Percentiles rank a stretch among this genome's conserved stretches.
These are phyloP conservation scores for Nomada flava DNA, from an alignment of 2,888 invertebrate species.

Conservation along the genomic window DNA sequence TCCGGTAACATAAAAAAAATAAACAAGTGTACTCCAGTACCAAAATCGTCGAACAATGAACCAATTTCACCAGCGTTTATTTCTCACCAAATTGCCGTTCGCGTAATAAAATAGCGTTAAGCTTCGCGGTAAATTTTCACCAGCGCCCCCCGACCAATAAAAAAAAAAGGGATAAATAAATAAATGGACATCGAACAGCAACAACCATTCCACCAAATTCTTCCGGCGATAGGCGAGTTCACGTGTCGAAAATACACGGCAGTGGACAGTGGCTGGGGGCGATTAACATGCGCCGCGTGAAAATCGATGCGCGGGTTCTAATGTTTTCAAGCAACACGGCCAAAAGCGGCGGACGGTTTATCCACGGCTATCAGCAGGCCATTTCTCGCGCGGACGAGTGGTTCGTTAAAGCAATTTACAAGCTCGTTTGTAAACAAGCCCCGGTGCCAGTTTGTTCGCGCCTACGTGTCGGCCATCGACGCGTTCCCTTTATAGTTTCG, in stretches of 20 bases:
- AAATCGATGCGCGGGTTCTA: conserved; percentile 66
- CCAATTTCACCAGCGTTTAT: too few species aligned
- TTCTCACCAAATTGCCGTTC: too few species aligned
- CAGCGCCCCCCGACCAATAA: background rate
- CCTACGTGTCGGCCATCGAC: conserved; percentile 65
- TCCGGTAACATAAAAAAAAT: too few species aligned
- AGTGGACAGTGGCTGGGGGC: background rate
- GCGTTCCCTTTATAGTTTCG: conserved; percentile 50
- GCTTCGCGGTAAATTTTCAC: background rate
- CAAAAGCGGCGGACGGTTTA: conserved; percentile 57
- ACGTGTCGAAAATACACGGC: background rate
- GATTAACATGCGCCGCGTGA: conserved; percentile 63
- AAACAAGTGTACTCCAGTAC: too few species aligned
- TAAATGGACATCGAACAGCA: background rate
- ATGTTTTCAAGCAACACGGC: conserved; percentile 63
- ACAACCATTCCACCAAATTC: background rate
- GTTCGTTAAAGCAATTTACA: conserved; percentile 72
- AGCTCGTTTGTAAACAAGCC: conserved; percentile 70
- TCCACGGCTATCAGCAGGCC: conserved; percentile 64
- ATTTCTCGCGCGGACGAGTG: conserved; percentile 64
- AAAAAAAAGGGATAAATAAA: too few species aligned
- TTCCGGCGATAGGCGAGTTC: background rate
- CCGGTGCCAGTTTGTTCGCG: conserved; percentile 64
- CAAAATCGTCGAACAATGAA: too few species aligned
- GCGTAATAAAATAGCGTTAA: too few species aligned